Conservation (phyloP, 2,113 vertebrate species). For the Lophotis ruficrista region DNA sequence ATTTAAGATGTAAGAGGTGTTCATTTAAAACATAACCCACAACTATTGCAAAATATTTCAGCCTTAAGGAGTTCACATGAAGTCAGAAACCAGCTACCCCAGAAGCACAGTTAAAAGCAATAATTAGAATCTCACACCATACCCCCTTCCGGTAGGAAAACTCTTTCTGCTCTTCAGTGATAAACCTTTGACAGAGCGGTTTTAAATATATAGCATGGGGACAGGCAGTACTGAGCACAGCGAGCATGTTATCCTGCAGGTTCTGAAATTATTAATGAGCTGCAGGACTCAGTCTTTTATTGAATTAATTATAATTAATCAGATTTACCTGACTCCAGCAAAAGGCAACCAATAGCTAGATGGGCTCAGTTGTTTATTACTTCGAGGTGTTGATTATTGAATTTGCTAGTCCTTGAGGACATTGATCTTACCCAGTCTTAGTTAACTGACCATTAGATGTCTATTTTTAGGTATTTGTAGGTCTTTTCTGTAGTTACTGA, state of each 20-base stretch:
- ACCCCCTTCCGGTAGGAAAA: not conserved
- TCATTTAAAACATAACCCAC: not conserved
- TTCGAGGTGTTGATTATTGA: not conserved
- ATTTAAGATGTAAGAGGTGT: not conserved
- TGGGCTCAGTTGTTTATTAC: not conserved
- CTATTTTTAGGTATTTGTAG: not conserved
- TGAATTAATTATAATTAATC: conserved; percentile 22
- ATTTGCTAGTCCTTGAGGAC: not conserved
- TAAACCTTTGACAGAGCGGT: not conserved
- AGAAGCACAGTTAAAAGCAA: not conserved
- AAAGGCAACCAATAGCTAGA: not conserved
- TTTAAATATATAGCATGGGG: not conserved
- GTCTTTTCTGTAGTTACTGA: not conserved
- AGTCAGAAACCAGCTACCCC: not conserved
- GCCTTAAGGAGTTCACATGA: not conserved
- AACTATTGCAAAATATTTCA: not conserved
- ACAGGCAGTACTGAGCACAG: not conserved
- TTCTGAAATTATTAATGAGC: conserved; percentile 26
- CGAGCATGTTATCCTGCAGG: not conserved
- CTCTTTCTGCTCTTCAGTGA: accelerated
- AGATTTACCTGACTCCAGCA: not conserved
- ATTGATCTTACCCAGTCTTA: not conserved
- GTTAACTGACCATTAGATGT: not conserved
- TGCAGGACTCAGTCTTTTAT: not conserved
- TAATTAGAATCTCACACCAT: not conserved